phyloP scores from a whole-genome alignment of 1,140 invertebrate genomes.

The Trypoxylus dichotomus region DNA sequence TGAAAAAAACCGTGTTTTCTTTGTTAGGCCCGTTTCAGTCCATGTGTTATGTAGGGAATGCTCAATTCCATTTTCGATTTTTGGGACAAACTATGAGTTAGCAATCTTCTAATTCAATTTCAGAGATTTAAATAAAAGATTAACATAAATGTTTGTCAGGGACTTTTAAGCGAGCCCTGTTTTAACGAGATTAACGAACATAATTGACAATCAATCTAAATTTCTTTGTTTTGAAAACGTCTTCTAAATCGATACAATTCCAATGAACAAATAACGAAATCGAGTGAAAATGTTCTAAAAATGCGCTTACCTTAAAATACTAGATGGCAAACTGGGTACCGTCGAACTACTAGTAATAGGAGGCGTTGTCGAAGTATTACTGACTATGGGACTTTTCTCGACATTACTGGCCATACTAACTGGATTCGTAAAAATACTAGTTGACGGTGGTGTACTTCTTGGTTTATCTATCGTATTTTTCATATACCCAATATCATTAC shows the following conservation, averaged over 20 bases:
- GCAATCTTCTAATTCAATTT: no score
- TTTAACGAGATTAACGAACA: no score
- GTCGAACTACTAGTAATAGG: slow-evolving; percentile 43
- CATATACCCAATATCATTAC: slow-evolving; percentile 44
- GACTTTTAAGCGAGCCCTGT: no score
- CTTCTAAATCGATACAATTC: neutral
- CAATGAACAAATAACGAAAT: neutral
- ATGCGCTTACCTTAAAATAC: slow-evolving; percentile 56
- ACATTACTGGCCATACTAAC: slow-evolving; percentile 49
- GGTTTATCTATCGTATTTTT: slow-evolving; percentile 42
- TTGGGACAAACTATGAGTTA: no score
- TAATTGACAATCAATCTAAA: no score
- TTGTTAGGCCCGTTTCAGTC: no score
- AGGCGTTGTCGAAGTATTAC: slow-evolving; percentile 42
- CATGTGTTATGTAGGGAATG: no score
- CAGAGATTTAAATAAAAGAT: no score
- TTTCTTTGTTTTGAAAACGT: no score
- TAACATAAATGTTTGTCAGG: no score
- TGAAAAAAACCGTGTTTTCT: no score
- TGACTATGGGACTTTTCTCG: slow-evolving; percentile 40
- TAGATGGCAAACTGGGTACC: slow-evolving; percentile 50
- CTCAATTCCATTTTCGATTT: no score
- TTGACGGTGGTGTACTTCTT: slow-evolving; percentile 40
- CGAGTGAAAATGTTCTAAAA: neutral
- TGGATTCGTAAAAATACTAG: slow-evolving; percentile 51